Evolutionary conservation across 2,113 vertebrate genomes (phyloP).

Genomic region (Mohoua ochrocephala): DNA sequence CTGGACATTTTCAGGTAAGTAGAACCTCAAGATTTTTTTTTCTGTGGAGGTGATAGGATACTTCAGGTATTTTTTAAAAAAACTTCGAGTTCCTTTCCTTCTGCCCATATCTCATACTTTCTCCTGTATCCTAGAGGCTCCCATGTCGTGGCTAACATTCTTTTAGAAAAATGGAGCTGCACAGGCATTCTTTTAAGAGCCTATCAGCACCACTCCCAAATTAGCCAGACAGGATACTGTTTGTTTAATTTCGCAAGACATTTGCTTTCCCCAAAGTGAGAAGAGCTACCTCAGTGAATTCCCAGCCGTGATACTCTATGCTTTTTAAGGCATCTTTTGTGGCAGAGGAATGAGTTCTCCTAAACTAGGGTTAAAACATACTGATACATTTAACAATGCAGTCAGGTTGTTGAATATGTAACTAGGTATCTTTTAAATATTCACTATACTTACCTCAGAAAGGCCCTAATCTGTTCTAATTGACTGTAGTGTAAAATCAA

Average conservation of each 20-base stretch:
- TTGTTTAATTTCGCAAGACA: not conserved
- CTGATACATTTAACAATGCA: not conserved
- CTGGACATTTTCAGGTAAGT: not conserved
- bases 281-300: not conserved
- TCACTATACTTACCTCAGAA: not conserved
- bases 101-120: not conserved
- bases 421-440: not conserved
- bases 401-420: not conserved
- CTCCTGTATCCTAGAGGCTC: not conserved
- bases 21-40: not conserved
- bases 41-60: not conserved
- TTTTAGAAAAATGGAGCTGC: slow-evolving; percentile 13
- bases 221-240: slow-evolving; percentile 10
- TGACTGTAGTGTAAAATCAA: not conserved
- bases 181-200: not conserved
- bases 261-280: not conserved
- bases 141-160: not conserved
- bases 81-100: not conserved
- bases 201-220: slow-evolving; percentile 5
- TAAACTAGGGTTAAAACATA: not conserved
- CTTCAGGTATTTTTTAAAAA: not conserved
- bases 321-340: not conserved
- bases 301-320: not conserved
- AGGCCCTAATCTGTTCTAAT: not conserved
- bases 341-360: not conserved